These are phyloP conservation scores for Beroe forskalii DNA, from an alignment of 37 sponge, comb jelly and placozoan genomes.

Conservation along the genomic window DNA sequence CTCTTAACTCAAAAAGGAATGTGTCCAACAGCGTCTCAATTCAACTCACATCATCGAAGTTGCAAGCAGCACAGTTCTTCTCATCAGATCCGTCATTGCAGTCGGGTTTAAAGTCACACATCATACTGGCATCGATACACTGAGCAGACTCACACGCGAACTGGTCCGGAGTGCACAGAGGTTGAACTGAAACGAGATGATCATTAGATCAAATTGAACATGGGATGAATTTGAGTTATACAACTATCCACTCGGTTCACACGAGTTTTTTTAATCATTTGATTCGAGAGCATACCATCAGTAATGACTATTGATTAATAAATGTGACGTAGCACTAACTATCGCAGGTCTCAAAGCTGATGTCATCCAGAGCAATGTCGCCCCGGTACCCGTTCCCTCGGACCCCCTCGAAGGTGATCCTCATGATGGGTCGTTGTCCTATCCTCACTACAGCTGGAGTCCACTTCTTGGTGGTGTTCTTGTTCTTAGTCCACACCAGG, in stretches of 20 bases:
- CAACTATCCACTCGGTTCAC: too few relatives aligned
- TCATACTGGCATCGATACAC: slow-evolving; percentile 43
- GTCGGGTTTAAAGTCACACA: slow-evolving; percentile 27
- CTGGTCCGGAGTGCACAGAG: slow-evolving; percentile 2
- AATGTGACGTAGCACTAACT: too few relatives aligned
- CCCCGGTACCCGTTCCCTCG: slow-evolving; percentile 34
- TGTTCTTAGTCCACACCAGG: background rate
- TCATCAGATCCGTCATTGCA: slow-evolving; percentile 53
- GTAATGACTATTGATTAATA: too few relatives aligned
- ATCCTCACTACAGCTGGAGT: background rate
- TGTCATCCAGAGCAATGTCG: slow-evolving; percentile 68
- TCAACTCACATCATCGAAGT: too few relatives aligned
- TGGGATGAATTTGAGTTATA: too few relatives aligned
- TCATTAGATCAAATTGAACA: too few relatives aligned
- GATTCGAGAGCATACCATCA: too few relatives aligned
- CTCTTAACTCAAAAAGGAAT: too few relatives aligned
- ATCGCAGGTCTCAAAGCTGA: too few relatives aligned
- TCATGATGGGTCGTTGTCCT: slow-evolving; percentile 31
- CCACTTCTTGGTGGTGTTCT: background rate
- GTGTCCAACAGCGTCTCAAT: too few relatives aligned
- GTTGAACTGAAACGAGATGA: background rate
- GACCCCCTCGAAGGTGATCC: slow-evolving; percentile 60
- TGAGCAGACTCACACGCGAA: slow-evolving; percentile 55
- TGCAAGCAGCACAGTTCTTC: slow-evolving; percentile 42
- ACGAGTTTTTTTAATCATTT: too few relatives aligned